Percentiles rank a stretch among this genome's conserved stretches.
These are phyloP conservation scores for Pica pica DNA, from an alignment of 2,113 vertebrate genomes.

Conservation along the genomic window DNA sequence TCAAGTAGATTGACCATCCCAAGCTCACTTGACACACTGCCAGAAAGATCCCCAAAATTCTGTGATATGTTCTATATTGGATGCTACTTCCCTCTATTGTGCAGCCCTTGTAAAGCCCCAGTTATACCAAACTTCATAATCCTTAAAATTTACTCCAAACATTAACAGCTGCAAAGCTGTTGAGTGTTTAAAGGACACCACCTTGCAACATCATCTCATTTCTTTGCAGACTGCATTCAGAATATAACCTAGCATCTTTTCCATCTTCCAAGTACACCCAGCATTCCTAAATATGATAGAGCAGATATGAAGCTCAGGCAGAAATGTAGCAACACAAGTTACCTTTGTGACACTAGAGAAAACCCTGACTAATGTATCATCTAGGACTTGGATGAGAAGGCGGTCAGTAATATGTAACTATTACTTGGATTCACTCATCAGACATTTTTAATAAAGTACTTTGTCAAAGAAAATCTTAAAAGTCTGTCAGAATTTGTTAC, in stretches of 20 bases:
- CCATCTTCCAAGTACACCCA: neutral
- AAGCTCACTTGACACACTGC: neutral
- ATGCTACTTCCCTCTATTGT: slow-evolving; percentile 1
- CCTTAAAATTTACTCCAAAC: neutral
- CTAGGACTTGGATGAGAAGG: neutral
- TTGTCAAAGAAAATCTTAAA: neutral
- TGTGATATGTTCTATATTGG: neutral
- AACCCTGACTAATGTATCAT: neutral
- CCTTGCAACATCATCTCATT: neutral
- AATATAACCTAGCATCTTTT: neutral
- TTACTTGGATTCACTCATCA: neutral
- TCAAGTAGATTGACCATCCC: neutral
- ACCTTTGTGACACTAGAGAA: neutral
- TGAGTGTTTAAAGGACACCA: neutral
- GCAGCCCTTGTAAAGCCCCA: neutral
- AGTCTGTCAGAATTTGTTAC: neutral
- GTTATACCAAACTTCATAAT: neutral
- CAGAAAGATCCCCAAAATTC: neutral
- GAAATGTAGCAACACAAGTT: neutral
- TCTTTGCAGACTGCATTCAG: neutral
- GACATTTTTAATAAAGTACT: neutral
- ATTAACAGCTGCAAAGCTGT: neutral
- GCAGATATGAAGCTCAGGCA: neutral
- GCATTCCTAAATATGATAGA: neutral
- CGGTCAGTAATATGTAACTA: neutral